Conservation (phyloP, 2,888 invertebrate species). For the Orthosia gracilis region DNA sequence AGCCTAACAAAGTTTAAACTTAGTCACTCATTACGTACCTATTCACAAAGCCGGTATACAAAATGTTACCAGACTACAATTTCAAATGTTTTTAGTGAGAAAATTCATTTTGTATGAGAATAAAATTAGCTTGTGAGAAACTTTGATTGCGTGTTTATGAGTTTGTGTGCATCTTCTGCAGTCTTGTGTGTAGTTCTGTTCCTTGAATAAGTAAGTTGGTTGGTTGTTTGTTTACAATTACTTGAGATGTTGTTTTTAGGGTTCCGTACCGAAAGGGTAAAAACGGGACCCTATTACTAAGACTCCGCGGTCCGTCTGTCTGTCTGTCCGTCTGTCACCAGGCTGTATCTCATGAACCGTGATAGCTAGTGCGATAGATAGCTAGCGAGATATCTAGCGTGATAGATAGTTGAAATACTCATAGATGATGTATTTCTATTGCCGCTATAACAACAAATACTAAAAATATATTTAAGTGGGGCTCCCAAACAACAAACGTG, state of each 20-base stretch:
- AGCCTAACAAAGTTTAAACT: slow-evolving; percentile 46
- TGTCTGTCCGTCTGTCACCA: too few species aligned
- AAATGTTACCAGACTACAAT: slow-evolving; percentile 51
- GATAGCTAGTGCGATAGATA: too few species aligned
- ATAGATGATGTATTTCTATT: too few species aligned
- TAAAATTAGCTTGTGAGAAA: slow-evolving; percentile 33
- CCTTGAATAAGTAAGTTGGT: neutral
- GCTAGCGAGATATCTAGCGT: too few species aligned
- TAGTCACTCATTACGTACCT: slow-evolving; percentile 45
- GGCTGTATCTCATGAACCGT: too few species aligned
- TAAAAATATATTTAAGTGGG: too few species aligned
- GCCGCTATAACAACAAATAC: too few species aligned
- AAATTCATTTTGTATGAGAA: slow-evolving; percentile 41
- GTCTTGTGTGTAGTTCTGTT: slow-evolving; percentile 6
- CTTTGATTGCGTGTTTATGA: slow-evolving; percentile 44
- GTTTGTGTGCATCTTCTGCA: slow-evolving; percentile 20
- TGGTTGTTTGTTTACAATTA: neutral
- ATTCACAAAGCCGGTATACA: slow-evolving; percentile 56
- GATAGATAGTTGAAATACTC: too few species aligned
- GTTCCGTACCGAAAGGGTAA: too few species aligned
- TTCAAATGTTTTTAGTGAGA: slow-evolving; percentile 51
- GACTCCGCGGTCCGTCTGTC: too few species aligned
- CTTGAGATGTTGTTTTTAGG: neutral
- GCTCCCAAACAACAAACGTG: too few species aligned
- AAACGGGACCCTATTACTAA: too few species aligned